A percentile compares a stretch with the other conserved stretches of the same genome.
Evolutionary conservation across 30 jellyfish, hydroid and myxozoan genomes (phyloP).

Genomic region (Chrysaora quinquecirrha): DNA sequence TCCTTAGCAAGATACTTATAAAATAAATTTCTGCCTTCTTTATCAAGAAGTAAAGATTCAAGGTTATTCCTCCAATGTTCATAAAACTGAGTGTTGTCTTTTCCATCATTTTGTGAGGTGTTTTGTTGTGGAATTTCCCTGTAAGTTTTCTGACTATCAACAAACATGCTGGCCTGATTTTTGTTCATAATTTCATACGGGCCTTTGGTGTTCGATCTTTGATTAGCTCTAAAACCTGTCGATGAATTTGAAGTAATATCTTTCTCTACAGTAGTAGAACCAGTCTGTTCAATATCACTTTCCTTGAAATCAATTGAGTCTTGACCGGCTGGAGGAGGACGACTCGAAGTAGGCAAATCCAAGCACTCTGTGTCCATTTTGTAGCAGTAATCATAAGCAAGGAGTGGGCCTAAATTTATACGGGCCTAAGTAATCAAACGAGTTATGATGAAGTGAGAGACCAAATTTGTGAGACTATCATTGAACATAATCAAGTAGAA

Average conservation of each 20-base stretch:
- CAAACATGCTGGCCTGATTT: neutral
- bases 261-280: constrained; percentile 27
- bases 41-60: constrained; percentile 44
- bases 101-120: neutral
- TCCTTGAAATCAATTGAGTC: constrained; percentile 76
- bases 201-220: neutral
- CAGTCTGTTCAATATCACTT: constrained; percentile 34
- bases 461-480: constrained; percentile 31
- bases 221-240: neutral
- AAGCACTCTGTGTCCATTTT: constrained; percentile 62
- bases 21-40: constrained; percentile 76
- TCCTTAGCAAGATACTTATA: constrained; percentile 48
- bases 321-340: constrained; percentile 93
- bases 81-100: constrained; percentile 13
- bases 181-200: neutral
- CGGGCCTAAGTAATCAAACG: neutral
- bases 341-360: constrained; percentile 81
- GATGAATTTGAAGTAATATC: neutral
- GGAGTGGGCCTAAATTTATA: neutral
- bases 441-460: neutral
- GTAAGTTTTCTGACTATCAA: neutral
- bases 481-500: constrained; percentile 66
- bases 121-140: neutral
- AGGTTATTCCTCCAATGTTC: constrained; percentile 72
- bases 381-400: no score